phyloP scores from a whole-genome alignment of 2,797 vertebrate genomes.

The Emys orbicularis region DNA sequence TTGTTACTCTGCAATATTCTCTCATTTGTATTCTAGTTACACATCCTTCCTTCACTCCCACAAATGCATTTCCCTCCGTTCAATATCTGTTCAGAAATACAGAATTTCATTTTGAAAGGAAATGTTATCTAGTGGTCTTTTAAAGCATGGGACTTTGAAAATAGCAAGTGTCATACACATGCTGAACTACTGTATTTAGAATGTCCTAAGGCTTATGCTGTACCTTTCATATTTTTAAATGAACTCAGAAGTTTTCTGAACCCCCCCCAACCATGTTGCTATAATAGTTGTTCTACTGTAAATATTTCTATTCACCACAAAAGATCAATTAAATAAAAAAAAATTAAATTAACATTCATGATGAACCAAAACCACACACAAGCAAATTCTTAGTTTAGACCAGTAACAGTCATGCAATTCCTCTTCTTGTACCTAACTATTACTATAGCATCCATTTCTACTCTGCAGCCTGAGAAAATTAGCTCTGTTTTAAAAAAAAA shows the following conservation, averaged over 20 bases:
- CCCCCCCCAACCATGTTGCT: neutral
- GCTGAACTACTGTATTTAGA: neutral
- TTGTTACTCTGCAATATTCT: neutral
- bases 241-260: neutral
- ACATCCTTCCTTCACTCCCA: neutral
- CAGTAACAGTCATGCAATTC: neutral
- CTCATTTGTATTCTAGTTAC: neutral
- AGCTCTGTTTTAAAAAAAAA: neutral
- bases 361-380: neutral
- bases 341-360: neutral
- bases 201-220: rapidly evolving
- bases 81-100: neutral
- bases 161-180: neutral
- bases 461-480: neutral
- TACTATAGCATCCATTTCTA: neutral
- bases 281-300: neutral
- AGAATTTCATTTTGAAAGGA: neutral
- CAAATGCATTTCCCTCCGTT: neutral
- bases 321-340: neutral
- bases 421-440: neutral
- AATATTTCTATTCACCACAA: neutral
- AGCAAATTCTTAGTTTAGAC: rapidly evolving
- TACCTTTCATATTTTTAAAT: neutral
- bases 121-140: neutral
- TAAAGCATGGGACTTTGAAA: neutral